Percentiles rank a stretch among this genome's conserved stretches.
Evolutionary conservation across 1,140 invertebrate species (phyloP).

Genomic region (Lepeophtheirus salmonis): DNA sequence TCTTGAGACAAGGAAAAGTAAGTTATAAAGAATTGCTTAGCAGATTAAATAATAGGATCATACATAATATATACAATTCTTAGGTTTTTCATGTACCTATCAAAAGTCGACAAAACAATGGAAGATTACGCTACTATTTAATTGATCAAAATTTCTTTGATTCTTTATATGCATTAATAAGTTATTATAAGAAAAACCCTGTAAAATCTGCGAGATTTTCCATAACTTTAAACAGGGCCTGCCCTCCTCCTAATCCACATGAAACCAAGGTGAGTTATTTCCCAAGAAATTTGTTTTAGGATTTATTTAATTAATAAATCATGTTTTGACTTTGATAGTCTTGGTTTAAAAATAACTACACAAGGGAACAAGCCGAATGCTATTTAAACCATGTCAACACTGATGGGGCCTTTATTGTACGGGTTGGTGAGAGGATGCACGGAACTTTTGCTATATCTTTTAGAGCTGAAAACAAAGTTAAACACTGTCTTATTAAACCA

Average conservation of each 20-base stretch:
- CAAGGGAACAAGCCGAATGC: constrained; percentile 61
- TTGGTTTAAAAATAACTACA: constrained; percentile 72
- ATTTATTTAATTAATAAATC: background rate
- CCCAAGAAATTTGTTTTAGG: constrained; percentile 23
- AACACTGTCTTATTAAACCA: constrained; percentile 73
- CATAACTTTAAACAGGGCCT: constrained; percentile 67
- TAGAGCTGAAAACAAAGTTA: constrained; percentile 77
- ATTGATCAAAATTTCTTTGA: constrained; percentile 77
- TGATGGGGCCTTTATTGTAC: constrained; percentile 78
- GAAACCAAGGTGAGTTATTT: constrained; percentile 49
- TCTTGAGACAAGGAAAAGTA: constrained; percentile 38
- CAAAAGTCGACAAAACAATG: constrained; percentile 39
- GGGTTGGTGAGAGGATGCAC: constrained; percentile 62
- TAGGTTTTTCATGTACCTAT: constrained; percentile 30
- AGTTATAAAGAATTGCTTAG: background rate
- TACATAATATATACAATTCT: no score
- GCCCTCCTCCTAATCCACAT: constrained; percentile 83
- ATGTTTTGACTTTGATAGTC: constrained; percentile 22
- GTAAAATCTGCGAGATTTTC: constrained; percentile 56
- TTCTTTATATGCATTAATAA: constrained; percentile 76
- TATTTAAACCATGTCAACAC: constrained; percentile 54
- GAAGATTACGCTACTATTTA: constrained; percentile 71
- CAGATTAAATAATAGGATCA: background rate
- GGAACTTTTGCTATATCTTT: constrained; percentile 78
- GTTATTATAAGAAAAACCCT: constrained; percentile 66